Base-by-base conservation (phyloP, 2,797 vertebrate genomes). In the Propithecus deckenii region DNA sequence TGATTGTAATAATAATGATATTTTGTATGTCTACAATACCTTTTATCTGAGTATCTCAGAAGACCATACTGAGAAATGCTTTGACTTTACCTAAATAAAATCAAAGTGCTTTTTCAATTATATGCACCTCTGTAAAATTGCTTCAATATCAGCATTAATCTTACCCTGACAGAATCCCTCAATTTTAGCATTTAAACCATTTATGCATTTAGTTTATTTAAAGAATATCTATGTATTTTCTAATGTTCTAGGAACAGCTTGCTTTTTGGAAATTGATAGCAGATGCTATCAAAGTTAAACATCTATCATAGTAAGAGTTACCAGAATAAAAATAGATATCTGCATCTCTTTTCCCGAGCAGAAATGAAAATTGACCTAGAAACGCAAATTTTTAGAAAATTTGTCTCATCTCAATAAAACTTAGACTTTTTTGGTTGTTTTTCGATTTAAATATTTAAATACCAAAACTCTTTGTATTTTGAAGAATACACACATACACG, bases 171-270 rank as follows among this genome's bases (percentile, higher is more conserved):
- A 46, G 22, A 84, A 85, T 79, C 10, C 18, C 28, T 83, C 28
- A 38, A 11, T 86, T 86, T 95, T 75, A 92, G 28, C 57, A 71
- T 89, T 88, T 79, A 46, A 52, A 43, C n/a, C 23, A 67, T 61
- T 87, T 94, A 71, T 75, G n/a, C n/a, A 57, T 5, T 94, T 61
- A 7, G 7, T 30, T 88, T 83, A 96, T 94, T 88, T 92, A 86
- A 94, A 79, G n/a, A 95, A 74, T 55, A 88, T 71, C 15, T 38
- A 3, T 75, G 5, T 7, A 61, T 3, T 83, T 91, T 89, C 75
- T 86, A 69, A 74, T 88, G 43, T 87, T 88, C 43, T 92, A 69
- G 74, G 92, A 93, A 75, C 13, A 86, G 6, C 38, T 95, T 76
- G 7, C 1, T 74, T 92, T 52, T 55, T 88, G n/a, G 17, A 22